Base-by-base conservation (phyloP, 2,797 vertebrate species). In the Peromyscus eremicus region DNA sequence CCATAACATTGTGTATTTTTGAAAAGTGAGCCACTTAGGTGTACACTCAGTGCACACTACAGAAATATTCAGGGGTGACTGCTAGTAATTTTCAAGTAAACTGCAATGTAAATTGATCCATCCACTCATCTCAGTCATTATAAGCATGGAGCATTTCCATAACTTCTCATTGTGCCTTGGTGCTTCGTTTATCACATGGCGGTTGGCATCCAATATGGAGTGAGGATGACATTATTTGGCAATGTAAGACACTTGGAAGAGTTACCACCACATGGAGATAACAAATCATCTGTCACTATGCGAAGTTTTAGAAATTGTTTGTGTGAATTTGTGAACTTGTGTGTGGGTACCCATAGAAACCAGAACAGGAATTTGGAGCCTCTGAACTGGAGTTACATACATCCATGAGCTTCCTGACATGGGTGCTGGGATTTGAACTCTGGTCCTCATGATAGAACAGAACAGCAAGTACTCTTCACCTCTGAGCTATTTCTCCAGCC, bases 61-160 rank as follows among this genome's bases (percentile, higher is more conserved):
- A 37, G 40, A 17, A 34, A 37, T 37, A 49, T 57, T 37, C 6
- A 92, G 80, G 77, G 40, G 79, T 21, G 6, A 89, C 6, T 23
- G 21, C 25, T 49, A 11, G 17, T 68, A 76, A 29, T 21, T 10
- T 89, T 46, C 68, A 37, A 21, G n/a, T 60, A 29, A 77, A 34
- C 21, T 19, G 6, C n/a, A 1, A 1, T 37, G 23, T 29, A 23
- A 12, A 52, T 32, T 29, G 5, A 40, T 16, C 5, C 0, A 23
- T 64, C 40, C 13, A 4, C 2, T 10, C 5, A 19, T 60, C 52
- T 55, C 27, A 60, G 10, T 32, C 43, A 89, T 52, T 52, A 64
- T 66, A 57, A 34, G 4, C 21, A 5, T 40, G 1, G 37, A 29
- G 11, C 16, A 11, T 77, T 80, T 71, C 10, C 13, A 40, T 62